Evolutionary conservation across 1,140 invertebrate genomes (phyloP).

Genomic region (Drosophila fuyamai): DNA sequence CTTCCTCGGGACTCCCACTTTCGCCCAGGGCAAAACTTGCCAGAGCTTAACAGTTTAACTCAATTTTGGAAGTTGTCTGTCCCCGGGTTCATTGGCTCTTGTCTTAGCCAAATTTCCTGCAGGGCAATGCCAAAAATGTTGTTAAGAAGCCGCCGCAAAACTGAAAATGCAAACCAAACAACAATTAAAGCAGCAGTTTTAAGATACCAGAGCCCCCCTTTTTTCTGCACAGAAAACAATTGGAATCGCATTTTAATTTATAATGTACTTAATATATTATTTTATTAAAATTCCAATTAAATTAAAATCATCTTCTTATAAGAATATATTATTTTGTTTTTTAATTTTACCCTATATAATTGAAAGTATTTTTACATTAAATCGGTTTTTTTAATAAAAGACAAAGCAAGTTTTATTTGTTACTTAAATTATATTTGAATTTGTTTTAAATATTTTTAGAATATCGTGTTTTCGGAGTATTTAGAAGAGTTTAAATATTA

Average conservation of each 20-base stretch:
- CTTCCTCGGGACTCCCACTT: conserved; percentile 24
- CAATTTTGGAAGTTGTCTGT: conserved; percentile 63
- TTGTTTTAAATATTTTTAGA: too few species aligned
- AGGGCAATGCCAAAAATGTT: conserved; percentile 43
- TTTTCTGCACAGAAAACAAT: not conserved
- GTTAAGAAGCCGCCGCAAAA: conserved; percentile 51
- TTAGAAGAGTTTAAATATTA: too few species aligned
- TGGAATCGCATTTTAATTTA: not conserved
- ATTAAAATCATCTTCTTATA: too few species aligned
- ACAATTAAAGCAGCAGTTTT: conserved; percentile 31
- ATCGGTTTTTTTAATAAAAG: too few species aligned
- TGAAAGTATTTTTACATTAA: too few species aligned
- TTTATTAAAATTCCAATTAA: too few species aligned
- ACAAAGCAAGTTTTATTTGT: too few species aligned
- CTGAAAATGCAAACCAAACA: conserved; percentile 55
- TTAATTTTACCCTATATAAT: too few species aligned
- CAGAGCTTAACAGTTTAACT: conserved; percentile 71
- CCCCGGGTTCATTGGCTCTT: conserved; percentile 11
- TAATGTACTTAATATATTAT: too few species aligned
- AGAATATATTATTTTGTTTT: too few species aligned
- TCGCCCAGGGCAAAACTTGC: conserved; percentile 42
- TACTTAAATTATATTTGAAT: too few species aligned
- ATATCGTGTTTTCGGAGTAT: too few species aligned
- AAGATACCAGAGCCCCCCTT: conserved; percentile 11
- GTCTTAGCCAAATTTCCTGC: conserved; percentile 53